These are phyloP conservation scores for Tragelaphus imberbis DNA, from an alignment of 2,113 vertebrate genomes.

Conservation along the genomic window DNA sequence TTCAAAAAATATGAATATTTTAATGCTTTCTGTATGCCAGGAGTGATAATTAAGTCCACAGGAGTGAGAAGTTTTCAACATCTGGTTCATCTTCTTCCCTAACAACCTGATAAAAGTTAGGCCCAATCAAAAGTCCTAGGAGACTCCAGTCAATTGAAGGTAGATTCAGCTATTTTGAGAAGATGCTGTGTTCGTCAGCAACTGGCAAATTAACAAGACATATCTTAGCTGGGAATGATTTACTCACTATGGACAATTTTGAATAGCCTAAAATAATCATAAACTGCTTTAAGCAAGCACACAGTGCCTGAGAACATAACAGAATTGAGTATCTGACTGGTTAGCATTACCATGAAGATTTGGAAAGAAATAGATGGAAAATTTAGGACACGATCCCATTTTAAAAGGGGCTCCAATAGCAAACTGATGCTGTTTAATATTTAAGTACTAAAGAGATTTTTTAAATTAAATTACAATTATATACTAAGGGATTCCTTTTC, in stretches of 20 bases:
- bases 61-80: background rate
- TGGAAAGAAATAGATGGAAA: constrained; percentile 12
- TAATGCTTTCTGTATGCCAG: background rate
- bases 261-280: background rate
- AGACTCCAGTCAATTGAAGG: background rate
- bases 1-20: background rate
- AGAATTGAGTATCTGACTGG: background rate
- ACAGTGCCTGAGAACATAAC: background rate
- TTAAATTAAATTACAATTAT: background rate
- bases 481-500: background rate
- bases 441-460: background rate
- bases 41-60: background rate
- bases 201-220: background rate
- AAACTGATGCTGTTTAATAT: background rate
- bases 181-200: background rate
- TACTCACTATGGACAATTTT: background rate
- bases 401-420: background rate
- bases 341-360: background rate
- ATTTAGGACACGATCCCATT: background rate
- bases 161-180: constrained; percentile 5
- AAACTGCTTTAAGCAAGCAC: background rate
- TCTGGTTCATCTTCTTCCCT: background rate
- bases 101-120: background rate
- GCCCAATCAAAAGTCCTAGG: background rate
- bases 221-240: background rate